Evolutionary conservation across 2,888 invertebrate genomes (phyloP), one percentile per base, ranked within the genome.

Genomic region (Hofmannophila pseudospretella): DNA sequence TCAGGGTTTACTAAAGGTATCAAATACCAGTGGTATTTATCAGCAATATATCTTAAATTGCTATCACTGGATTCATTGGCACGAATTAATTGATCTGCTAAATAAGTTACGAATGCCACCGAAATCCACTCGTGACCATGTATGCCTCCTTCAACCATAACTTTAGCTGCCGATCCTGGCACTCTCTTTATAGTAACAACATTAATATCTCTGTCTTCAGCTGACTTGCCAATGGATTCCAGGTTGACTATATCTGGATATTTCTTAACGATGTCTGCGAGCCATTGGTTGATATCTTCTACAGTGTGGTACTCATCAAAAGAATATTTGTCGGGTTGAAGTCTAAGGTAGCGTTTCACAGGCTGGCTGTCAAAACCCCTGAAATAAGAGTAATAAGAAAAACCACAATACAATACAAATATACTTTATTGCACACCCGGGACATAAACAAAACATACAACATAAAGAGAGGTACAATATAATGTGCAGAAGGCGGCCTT

Each of bases 71-170:
- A 85, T 12, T 73, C 74, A 1, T 67, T 47, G 1, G 51, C 47
- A 8, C 45, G 16, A 7, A 90, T 45, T 3, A 93, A 57, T 44
- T 90, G 74, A 44, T 90, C 73, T 7, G 89, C 49, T 2, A 92
- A 69, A 51, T 88, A 92, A 0, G 89, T 89, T 0, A 89, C 88
- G 4, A 90, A 89, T 1, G 91, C 91, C 0, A 90, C 80, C 0
- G 89, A 70, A 8, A 92, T 88, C 92, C 92, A 95, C 72, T 96
- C 95, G 30, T 94, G 88, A 0, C 93, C 93, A 60, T 94, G 93
- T 32, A 93, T 90, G 2, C 88, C 89, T 20, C 75, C 89, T 60
- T 91, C 92, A 2, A 91, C 58, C 20, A 91, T 84, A 3, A 90
- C 79, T 4, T 60, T 88, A 8, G 2, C 32, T 12, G 2, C 9